phyloP scores from a whole-genome alignment of 2,113 vertebrate genomes.

The Columba janthina region DNA sequence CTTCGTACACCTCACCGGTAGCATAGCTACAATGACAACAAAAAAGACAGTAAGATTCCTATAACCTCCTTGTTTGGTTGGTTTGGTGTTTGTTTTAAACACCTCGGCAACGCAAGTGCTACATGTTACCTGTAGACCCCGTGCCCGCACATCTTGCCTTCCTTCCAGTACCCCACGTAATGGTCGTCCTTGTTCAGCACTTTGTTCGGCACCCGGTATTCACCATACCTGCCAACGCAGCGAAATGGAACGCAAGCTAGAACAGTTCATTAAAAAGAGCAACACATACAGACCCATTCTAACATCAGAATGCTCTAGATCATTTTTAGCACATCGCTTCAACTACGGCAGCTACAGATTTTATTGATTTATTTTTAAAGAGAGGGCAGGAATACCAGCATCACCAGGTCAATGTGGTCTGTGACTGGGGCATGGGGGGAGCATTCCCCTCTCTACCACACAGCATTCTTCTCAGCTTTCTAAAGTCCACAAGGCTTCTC shows the following conservation, averaged over 20 bases:
- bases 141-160: conserved; percentile 94
- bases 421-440: not conserved
- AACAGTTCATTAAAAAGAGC: not conserved
- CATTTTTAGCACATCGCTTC: not conserved
- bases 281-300: not conserved
- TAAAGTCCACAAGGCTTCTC: not conserved
- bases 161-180: conserved; percentile 94
- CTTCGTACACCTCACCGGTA: conserved; percentile 93
- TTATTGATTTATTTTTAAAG: not conserved
- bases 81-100: not conserved
- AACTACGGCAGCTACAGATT: not conserved
- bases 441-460: not conserved
- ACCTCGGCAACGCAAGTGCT: not conserved
- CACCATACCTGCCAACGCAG: conserved; percentile 83
- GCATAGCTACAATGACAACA: conserved; percentile 80
- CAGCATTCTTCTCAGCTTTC: not conserved
- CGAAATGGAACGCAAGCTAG: not conserved
- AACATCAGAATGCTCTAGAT: not conserved
- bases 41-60: not conserved
- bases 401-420: not conserved
- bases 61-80: rapidly evolving
- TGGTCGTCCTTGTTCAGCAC: conserved; percentile 85
- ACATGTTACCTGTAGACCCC: conserved; percentile 86
- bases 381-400: not conserved
- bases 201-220: conserved; percentile 88